Conservation (phyloP, 2,113 vertebrate genomes). For the Strix uralensis region DNA sequence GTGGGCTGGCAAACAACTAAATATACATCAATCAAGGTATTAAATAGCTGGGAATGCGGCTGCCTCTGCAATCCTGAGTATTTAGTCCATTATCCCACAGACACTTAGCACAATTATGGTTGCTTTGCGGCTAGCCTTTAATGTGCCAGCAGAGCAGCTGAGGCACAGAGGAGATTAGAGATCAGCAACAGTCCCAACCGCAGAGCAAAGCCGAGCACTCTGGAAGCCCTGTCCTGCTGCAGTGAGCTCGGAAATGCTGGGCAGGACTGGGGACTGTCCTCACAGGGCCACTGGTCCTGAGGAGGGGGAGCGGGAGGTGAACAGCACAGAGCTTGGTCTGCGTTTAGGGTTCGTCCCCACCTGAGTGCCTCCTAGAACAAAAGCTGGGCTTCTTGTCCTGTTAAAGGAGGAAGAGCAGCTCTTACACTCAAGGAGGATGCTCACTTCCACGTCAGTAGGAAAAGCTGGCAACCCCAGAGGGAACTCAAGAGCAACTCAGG, state of each 20-base stretch:
- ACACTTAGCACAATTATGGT: background rate
- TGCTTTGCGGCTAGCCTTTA: background rate
- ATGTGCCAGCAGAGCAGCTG: constrained; percentile 18
- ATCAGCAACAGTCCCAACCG: background rate
- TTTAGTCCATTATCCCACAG: constrained; percentile 34
- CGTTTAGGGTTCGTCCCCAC: background rate
- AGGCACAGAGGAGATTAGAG: background rate
- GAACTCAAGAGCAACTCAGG: background rate
- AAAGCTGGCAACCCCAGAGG: background rate
- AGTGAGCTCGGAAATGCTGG: background rate
- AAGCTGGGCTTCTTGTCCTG: background rate
- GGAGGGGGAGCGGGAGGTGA: background rate
- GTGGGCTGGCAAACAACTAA: background rate
- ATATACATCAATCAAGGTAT: background rate
- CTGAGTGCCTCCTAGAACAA: background rate
- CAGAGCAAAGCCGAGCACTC: background rate
- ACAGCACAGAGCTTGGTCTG: background rate
- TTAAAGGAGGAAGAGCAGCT: background rate
- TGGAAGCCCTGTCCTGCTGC: background rate
- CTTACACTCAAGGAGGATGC: background rate
- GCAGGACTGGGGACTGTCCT: background rate
- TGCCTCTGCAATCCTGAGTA: background rate
- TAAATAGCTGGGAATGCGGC: background rate
- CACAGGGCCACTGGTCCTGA: background rate
- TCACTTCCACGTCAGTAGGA: background rate